Evolutionary conservation across 2,797 vertebrate species (phyloP).

Genomic region (Ara ararauna): DNA sequence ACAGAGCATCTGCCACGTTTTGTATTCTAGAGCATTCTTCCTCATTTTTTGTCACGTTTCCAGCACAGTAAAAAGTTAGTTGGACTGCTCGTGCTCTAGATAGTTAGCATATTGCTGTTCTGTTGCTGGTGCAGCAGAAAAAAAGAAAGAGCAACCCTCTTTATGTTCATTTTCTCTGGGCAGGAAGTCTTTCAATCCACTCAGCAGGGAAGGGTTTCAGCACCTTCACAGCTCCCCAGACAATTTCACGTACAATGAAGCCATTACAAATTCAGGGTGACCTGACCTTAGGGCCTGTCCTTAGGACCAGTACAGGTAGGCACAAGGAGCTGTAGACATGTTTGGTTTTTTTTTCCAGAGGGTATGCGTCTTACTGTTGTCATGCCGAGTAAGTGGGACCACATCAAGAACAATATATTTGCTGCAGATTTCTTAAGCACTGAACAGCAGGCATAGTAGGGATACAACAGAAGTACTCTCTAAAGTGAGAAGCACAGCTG

Average conservation of each 20-base stretch:
- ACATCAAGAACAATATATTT: neutral
- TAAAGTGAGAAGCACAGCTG: neutral
- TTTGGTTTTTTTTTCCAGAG: neutral
- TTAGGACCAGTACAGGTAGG: neutral
- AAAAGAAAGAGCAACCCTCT: neutral
- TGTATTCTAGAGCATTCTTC: constrained; percentile 23
- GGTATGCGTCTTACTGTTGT: neutral
- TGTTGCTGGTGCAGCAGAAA: neutral
- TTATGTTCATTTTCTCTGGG: neutral
- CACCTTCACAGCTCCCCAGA: neutral
- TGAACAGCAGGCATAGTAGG: neutral
- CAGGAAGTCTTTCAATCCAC: neutral
- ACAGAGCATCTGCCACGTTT: constrained; percentile 20
- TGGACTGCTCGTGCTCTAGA: neutral
- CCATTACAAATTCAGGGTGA: neutral
- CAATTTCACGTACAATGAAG: neutral
- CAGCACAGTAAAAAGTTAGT: constrained; percentile 16
- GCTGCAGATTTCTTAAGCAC: neutral
- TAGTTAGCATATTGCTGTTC: neutral
- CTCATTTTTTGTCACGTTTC: neutral
- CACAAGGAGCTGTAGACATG: rapidly evolving
- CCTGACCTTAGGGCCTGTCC: neutral
- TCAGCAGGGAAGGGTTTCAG: neutral
- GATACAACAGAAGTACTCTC: neutral
- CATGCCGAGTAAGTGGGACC: neutral